Percentiles rank a stretch among this genome's conserved stretches.
Conservation (phyloP, 2,113 vertebrate genomes). For the Tachysurus vachellii region DNA sequence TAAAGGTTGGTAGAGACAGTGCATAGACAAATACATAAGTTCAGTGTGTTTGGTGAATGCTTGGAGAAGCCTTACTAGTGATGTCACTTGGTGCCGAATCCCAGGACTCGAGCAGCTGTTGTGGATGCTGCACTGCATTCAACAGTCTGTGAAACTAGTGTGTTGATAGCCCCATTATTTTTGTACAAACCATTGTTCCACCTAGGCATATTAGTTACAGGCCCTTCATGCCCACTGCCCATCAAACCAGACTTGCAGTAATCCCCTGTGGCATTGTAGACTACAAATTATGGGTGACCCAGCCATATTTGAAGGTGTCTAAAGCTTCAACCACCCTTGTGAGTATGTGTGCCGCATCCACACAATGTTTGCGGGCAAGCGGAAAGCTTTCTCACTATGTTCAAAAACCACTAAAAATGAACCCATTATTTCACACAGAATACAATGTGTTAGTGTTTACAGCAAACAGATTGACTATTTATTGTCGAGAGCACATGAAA, state of each 20-base stretch:
- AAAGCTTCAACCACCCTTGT: background rate
- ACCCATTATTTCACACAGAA: background rate
- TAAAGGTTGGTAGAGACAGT: background rate
- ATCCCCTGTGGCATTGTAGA: background rate
- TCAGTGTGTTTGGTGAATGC: background rate
- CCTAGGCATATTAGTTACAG: background rate
- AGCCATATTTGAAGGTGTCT: background rate
- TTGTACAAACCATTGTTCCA: background rate
- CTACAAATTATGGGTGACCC: background rate
- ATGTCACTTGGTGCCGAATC: no score
- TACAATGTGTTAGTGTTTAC: background rate
- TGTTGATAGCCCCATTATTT: background rate
- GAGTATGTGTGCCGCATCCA: background rate
- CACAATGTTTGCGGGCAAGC: background rate
- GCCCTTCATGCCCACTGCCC: background rate
- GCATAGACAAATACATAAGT: background rate
- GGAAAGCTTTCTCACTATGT: background rate
- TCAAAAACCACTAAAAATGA: background rate
- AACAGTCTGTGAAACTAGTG: background rate
- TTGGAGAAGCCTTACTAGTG: background rate
- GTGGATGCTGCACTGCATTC: background rate
- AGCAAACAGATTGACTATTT: background rate
- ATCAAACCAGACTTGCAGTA: background rate
- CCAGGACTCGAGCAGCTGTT: background rate
- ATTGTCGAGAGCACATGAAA: background rate